These are phyloP conservation scores for Archivesica marissinica DNA, from an alignment of 1,140 invertebrate species.

Conservation along the genomic window DNA sequence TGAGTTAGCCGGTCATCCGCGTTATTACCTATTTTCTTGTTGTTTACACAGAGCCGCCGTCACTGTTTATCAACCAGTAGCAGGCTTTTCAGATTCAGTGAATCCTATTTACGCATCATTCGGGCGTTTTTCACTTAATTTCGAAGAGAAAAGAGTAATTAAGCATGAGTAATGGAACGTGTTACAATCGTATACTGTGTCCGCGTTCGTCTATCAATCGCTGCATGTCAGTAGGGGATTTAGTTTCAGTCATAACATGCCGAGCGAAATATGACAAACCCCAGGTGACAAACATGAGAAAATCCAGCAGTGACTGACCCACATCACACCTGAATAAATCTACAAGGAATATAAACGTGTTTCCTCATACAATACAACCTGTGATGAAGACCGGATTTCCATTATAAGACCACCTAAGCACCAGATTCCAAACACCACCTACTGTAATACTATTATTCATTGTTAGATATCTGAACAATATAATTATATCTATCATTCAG, in stretches of 20 bases:
- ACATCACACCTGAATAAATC: neutral
- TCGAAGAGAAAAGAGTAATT: constrained; percentile 54
- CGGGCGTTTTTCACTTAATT: constrained; percentile 61
- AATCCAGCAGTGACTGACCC: neutral
- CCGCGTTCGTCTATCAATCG: neutral
- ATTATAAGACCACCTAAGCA: too few species aligned
- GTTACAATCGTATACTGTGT: neutral
- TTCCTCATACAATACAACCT: too few species aligned
- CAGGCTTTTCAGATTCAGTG: constrained; percentile 31
- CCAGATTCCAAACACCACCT: too few species aligned
- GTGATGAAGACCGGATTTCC: too few species aligned
- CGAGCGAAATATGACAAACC: neutral
- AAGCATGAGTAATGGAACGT: constrained; percentile 53
- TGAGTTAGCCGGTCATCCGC: constrained; percentile 21
- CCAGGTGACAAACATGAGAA: constrained; percentile 24
- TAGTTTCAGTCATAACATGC: constrained; percentile 56
- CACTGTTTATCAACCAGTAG: constrained; percentile 35
- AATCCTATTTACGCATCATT: constrained; percentile 42
- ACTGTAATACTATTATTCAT: too few species aligned
- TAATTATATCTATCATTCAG: too few species aligned
- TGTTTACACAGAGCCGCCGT: constrained; percentile 32
- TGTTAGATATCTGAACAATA: too few species aligned
- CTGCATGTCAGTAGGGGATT: constrained; percentile 22
- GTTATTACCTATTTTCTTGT: constrained; percentile 17
- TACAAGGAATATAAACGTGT: neutral